A percentile compares a stretch with the other conserved stretches of the same genome.
Evolutionary conservation across 1,140 invertebrate species (phyloP).

Genomic region (Leptinotarsa defecta): DNA sequence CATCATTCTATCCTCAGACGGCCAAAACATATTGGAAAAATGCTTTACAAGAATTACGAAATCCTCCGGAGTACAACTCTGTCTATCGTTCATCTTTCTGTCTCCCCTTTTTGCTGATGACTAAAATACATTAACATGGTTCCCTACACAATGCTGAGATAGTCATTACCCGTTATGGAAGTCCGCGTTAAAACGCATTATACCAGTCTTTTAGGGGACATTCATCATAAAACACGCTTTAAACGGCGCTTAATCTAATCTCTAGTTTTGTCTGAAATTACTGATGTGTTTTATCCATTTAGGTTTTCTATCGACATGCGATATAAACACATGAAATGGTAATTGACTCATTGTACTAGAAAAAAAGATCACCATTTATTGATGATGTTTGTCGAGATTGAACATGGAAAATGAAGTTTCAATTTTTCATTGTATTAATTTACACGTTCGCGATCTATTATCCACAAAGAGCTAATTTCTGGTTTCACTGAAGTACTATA

Average conservation of each 20-base stretch:
- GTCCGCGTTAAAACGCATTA: slow-evolving; percentile 49
- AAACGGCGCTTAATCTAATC: slow-evolving; percentile 40
- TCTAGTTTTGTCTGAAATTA: slow-evolving; percentile 32
- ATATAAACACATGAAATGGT: slow-evolving; percentile 19
- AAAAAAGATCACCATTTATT: neutral
- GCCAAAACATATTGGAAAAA: too few relatives aligned
- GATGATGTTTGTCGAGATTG: too few relatives aligned
- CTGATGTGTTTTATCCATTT: slow-evolving; percentile 34
- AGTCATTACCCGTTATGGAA: slow-evolving; percentile 51
- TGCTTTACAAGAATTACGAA: too few relatives aligned
- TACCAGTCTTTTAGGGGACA: slow-evolving; percentile 46
- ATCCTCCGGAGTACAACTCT: slow-evolving; percentile 10
- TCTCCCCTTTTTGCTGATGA: slow-evolving; percentile 45
- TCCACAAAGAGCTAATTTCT: too few relatives aligned
- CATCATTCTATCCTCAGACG: too few relatives aligned
- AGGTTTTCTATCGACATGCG: slow-evolving; percentile 26
- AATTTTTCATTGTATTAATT: too few relatives aligned
- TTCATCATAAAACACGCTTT: slow-evolving; percentile 48
- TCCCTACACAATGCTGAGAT: slow-evolving; percentile 46
- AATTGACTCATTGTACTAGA: neutral
- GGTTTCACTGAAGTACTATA: too few relatives aligned
- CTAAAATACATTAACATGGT: slow-evolving; percentile 50
- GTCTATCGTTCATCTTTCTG: slow-evolving; percentile 29
- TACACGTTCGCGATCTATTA: too few relatives aligned
- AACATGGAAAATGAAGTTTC: too few relatives aligned